Conservation (phyloP, 2,797 vertebrate genomes). For the Pteronotus mesoamericanus region DNA sequence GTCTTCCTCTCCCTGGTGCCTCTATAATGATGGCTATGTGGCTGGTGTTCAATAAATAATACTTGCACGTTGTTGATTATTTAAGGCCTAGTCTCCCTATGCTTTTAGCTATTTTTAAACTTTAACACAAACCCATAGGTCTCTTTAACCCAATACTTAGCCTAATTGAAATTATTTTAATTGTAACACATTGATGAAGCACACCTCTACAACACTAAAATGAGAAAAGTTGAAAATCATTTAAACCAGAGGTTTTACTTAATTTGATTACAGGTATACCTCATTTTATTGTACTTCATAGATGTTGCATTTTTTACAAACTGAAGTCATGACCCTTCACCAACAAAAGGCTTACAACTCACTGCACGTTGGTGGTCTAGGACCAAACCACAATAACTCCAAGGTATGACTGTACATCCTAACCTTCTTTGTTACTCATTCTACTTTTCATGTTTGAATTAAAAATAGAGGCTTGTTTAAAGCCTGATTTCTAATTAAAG, state of each 20-base stretch:
- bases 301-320: neutral
- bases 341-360: neutral
- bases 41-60: neutral
- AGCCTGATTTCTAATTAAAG: neutral
- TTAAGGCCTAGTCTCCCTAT: neutral
- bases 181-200: neutral
- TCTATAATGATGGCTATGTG: neutral
- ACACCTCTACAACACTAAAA: neutral
- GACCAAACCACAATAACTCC: neutral
- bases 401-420: neutral
- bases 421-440: neutral
- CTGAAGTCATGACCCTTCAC: neutral
- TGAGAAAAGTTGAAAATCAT: neutral
- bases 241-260: neutral
- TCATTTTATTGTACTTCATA: neutral
- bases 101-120: neutral
- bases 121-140: neutral
- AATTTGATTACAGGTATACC: neutral
- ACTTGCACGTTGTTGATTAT: neutral
- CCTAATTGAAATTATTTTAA: neutral
- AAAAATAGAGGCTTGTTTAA: constrained; percentile 1
- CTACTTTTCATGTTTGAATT: constrained; percentile 5
- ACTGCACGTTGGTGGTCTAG: neutral
- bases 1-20: neutral
- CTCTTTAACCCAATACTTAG: neutral